Evolutionary conservation across 2,113 vertebrate genomes (phyloP).

Genomic region (Pelecanoides urinatrix): DNA sequence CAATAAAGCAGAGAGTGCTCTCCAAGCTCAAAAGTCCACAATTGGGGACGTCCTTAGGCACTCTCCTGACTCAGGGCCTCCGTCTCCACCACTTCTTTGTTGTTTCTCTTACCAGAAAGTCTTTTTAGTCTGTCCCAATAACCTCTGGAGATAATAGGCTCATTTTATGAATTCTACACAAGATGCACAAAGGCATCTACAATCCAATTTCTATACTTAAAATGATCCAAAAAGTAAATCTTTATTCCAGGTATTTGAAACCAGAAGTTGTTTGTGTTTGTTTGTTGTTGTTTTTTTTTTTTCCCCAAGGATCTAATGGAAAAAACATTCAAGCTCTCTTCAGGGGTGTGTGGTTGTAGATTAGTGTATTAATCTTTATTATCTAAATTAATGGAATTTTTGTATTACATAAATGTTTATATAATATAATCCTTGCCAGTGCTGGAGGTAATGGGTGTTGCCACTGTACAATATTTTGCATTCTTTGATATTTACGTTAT

Average conservation of each 20-base stretch:
- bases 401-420: slow-evolving; percentile 35
- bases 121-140: background rate
- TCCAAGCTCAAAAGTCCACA: background rate
- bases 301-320: background rate
- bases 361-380: slow-evolving; percentile 48
- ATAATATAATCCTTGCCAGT: slow-evolving; percentile 34
- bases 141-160: background rate
- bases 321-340: background rate
- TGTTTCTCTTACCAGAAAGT: background rate
- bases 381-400: slow-evolving; percentile 57
- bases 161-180: background rate
- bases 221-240: background rate
- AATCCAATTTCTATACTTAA: background rate
- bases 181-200: background rate
- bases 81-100: background rate
- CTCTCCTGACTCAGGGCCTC: background rate
- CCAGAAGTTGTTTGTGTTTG: background rate
- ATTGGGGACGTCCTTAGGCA: rapidly evolving
- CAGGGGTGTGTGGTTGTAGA: background rate
- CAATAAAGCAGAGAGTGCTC: background rate
- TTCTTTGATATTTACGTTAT: slow-evolving; percentile 49
- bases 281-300: too few relatives aligned
- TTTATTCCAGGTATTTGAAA: background rate
- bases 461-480: slow-evolving; percentile 15
- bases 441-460: slow-evolving; percentile 60